phyloP scores from a whole-genome alignment of 2,888 invertebrate species.

The Julus scandinavius region DNA sequence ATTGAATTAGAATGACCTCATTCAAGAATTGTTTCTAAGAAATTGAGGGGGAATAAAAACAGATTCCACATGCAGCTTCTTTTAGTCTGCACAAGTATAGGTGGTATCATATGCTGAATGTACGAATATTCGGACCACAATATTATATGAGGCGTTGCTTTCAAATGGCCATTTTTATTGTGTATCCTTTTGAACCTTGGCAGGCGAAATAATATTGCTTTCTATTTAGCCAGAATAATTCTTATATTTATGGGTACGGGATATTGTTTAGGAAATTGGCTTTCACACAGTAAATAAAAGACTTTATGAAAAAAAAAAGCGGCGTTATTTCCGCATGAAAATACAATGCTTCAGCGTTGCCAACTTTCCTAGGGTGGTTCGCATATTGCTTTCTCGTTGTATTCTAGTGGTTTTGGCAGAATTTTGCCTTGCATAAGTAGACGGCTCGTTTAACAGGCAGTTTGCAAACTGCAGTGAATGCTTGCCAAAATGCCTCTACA shows the following conservation, averaged over 20 bases:
- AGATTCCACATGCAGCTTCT: not conserved
- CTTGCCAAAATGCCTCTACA: not conserved
- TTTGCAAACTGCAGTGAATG: not conserved
- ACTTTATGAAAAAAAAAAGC: not conserved
- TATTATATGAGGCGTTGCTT: not conserved
- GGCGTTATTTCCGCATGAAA: slow-evolving; percentile 27
- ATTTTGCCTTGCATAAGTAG: not conserved
- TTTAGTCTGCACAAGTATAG: not conserved
- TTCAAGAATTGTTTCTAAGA: not conserved
- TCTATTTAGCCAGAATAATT: not conserved
- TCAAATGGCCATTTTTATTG: not conserved
- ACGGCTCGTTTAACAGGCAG: not conserved
- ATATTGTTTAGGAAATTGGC: not conserved
- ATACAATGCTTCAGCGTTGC: slow-evolving; percentile 4
- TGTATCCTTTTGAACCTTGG: not conserved
- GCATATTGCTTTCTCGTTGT: not conserved
- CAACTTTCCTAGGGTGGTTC: not conserved
- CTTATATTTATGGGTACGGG: not conserved
- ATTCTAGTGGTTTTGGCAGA: not conserved
- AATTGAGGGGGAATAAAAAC: too few species aligned
- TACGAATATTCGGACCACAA: not conserved
- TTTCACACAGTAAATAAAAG: slow-evolving; percentile 8
- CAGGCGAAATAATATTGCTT: not conserved
- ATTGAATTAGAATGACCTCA: too few species aligned
- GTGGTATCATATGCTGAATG: not conserved